Conservation (phyloP, 2,797 vertebrate genomes). For the Crenuchus spilurus region DNA sequence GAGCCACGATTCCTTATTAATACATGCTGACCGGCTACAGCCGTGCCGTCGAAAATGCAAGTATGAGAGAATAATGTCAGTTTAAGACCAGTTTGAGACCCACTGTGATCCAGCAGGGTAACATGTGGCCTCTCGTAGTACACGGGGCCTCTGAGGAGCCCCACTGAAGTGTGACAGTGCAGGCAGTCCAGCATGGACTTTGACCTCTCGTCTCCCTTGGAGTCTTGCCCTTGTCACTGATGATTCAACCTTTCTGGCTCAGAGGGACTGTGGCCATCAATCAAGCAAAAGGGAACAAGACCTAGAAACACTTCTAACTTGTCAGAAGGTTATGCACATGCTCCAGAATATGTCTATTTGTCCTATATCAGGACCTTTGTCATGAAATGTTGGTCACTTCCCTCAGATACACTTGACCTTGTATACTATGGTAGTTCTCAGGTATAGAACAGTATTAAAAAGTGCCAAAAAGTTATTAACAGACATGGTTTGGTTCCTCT, state of each 20-base stretch:
- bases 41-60: slow-evolving; percentile 6
- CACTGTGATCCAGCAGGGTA: slow-evolving; percentile 19
- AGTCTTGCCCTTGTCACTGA: slow-evolving; percentile 46
- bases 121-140: slow-evolving; percentile 38
- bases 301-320: slow-evolving; percentile 37
- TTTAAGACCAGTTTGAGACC: slow-evolving; percentile 26
- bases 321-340: slow-evolving; percentile 41
- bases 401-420: no score
- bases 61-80: slow-evolving; percentile 10
- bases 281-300: slow-evolving; percentile 40
- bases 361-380: slow-evolving; percentile 22
- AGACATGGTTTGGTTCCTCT: no score
- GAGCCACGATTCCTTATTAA: slow-evolving; percentile 19
- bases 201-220: slow-evolving; percentile 47
- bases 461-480: no score
- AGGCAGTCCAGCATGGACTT: slow-evolving; percentile 44
- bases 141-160: slow-evolving; percentile 37
- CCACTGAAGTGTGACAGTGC: slow-evolving; percentile 51
- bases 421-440: no score
- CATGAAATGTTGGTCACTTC: neutral
- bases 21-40: slow-evolving; percentile 13
- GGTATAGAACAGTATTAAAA: no score
- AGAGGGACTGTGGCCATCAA: slow-evolving; percentile 52
- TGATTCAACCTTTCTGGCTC: slow-evolving; percentile 38
- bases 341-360: slow-evolving; percentile 36